Evolutionary conservation across 2,888 invertebrate species (phyloP).

Genomic region (Prosopocoilus inquinatus): DNA sequence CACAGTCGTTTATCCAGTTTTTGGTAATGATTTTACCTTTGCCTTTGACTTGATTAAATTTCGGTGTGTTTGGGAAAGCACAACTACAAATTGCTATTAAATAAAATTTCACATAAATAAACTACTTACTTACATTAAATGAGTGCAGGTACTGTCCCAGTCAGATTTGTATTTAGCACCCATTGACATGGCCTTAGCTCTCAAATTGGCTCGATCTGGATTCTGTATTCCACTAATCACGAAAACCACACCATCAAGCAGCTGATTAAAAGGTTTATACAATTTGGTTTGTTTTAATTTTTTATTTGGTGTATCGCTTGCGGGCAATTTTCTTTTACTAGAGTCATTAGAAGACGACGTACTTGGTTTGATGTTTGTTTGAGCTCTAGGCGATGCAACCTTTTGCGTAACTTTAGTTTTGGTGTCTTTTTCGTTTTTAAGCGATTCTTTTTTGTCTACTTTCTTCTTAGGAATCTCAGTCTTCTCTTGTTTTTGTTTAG

Average conservation of each 20-base stretch:
- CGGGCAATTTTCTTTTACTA: constrained; percentile 25
- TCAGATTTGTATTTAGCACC: constrained; percentile 77
- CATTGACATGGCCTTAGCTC: constrained; percentile 69
- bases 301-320: constrained; percentile 35
- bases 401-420: too few relatives aligned
- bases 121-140: constrained; percentile 69
- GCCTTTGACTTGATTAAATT: constrained; percentile 70
- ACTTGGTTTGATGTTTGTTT: constrained; percentile 12
- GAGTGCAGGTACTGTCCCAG: constrained; percentile 76
- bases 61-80: constrained; percentile 87
- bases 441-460: constrained; percentile 5
- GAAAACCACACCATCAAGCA: constrained; percentile 68
- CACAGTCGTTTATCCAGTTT: constrained; percentile 73
- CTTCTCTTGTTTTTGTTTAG: constrained; percentile 40
- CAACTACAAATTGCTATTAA: constrained; percentile 60
- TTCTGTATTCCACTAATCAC: constrained; percentile 88
- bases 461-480: constrained; percentile 10
- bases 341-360: constrained; percentile 17
- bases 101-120: background rate
- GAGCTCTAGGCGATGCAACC: background rate
- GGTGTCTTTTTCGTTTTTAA: constrained; percentile 6
- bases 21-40: constrained; percentile 65
- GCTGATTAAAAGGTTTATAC: constrained; percentile 50
- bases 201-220: constrained; percentile 68
- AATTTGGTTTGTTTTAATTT: constrained; percentile 27